Base-by-base conservation (phyloP, 2,888 invertebrate species). In the Zeuzera pyrina region DNA sequence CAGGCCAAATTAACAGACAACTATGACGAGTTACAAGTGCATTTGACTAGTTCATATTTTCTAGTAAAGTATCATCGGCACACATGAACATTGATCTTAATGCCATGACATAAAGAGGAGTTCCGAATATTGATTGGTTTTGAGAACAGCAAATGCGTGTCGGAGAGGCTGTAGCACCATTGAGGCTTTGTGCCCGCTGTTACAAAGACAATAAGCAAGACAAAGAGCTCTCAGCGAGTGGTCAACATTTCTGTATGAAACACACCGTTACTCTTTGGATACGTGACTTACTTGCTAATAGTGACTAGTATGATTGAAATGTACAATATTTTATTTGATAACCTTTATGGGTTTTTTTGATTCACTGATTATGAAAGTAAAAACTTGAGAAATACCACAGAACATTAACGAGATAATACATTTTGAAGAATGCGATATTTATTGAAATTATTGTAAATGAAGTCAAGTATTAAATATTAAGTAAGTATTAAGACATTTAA, bases 21-120 rank as follows among this genome's bases (percentile, higher is more conserved):
- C 68, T 74, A 70, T 74, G 78, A 78, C 79, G 77, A 67, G 67
- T 66, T 60, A 77, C 77, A 78, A 78, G 77, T 76, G 69, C 51
- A 60, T 54, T 52, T 38, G 38, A 58, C 70, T 65, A 64, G n/a
- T 34, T 8, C 43, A 19, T 19, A 5, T 19, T 19, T 19, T 19
- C 19, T 19, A 5, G 5, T 46, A 36, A 33, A 15, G 32, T 46
- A 51, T 39, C 45, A 51, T 39, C 45, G 32, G 33, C 35, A 42
- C 29, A 30, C 16, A 29, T 27, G 30, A 6, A 19, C 8, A 5
- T 7, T 27, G 26, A 25, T 24, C 47, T 49, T 66, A 54, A 29
- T 1, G 1, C 30, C 4, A 24, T 3, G 10, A 2, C 14, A 45
- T 45, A 68, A 47, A 45, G 51, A 38, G 31, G 21, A 47, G 26